phyloP scores from a whole-genome alignment of 1,140 invertebrate genomes.

The Lithobius niger region DNA sequence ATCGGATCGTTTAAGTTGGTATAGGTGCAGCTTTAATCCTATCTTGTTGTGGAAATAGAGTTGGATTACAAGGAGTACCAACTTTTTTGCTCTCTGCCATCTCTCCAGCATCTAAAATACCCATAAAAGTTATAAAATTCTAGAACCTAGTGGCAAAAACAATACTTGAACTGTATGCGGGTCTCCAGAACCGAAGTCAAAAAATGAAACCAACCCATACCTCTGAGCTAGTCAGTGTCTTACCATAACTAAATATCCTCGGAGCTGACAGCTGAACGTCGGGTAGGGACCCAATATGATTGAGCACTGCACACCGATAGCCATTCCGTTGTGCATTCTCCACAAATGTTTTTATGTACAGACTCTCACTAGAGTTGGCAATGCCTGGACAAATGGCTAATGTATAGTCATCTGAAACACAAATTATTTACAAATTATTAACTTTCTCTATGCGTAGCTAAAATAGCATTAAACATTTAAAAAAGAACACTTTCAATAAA shows the following conservation, averaged over 20 bases:
- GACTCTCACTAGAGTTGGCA: conserved; percentile 81
- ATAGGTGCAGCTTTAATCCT: no score
- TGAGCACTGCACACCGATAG: conserved; percentile 81
- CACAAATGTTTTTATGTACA: conserved; percentile 84
- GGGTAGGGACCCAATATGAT: conserved; percentile 78
- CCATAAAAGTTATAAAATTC: no score
- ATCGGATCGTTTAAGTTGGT: no score
- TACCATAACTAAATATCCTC: conserved; percentile 83
- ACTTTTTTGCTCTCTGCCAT: no score
- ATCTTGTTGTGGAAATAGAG: no score
- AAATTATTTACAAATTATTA: not conserved
- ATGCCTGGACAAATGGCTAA: conserved; percentile 83
- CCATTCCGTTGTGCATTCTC: conserved; percentile 76
- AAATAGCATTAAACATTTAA: not conserved
- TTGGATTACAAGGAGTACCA: no score
- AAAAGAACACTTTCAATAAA: not conserved
- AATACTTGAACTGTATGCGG: no score
- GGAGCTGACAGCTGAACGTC: conserved; percentile 71
- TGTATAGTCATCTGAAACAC: conserved; percentile 61
- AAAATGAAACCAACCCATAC: no score
- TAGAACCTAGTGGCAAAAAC: no score
- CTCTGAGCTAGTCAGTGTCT: no score
- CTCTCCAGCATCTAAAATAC: no score
- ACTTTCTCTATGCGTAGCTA: not conserved
- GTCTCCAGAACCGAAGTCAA: no score